Percentiles rank a stretch among this genome's conserved stretches.
phyloP scores from a whole-genome alignment of 2,797 vertebrate species.

The Decapterus maruadsi region DNA sequence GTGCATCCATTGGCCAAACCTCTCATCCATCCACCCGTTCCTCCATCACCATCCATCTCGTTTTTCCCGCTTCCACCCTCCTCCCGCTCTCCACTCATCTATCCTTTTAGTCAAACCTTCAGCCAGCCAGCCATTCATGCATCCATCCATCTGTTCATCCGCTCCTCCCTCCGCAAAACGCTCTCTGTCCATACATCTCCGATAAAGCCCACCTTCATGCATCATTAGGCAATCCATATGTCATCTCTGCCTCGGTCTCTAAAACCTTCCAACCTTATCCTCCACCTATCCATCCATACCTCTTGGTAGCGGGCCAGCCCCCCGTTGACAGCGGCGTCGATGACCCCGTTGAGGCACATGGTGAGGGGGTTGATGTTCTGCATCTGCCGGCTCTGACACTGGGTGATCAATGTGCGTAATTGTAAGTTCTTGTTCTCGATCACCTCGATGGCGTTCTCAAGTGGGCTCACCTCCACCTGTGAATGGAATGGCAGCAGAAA shows the following conservation, averaged over 20 bases:
- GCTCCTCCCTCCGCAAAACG: conserved; percentile 39
- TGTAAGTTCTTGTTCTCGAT: conserved; percentile 98
- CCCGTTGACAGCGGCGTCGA: conserved; percentile 98
- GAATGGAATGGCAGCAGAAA: neutral
- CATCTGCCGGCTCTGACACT: conserved; percentile 97
- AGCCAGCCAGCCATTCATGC: conserved; percentile 37
- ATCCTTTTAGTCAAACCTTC: conserved; percentile 56
- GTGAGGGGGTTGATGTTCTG: conserved; percentile 98
- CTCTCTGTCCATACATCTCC: conserved; percentile 45
- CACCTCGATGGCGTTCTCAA: conserved; percentile 98
- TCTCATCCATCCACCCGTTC: conserved; percentile 28
- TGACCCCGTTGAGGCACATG: conserved; percentile 98
- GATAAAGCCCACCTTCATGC: conserved; percentile 73
- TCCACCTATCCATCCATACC: conserved; percentile 78
- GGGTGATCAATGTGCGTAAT: conserved; percentile 93
- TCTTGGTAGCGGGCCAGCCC: conserved; percentile 98
- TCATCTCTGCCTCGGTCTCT: conserved; percentile 54
- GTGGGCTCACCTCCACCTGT: conserved; percentile 97
- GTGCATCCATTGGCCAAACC: conserved; percentile 2
- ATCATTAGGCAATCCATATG: conserved; percentile 73
- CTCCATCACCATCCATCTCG: conserved; percentile 49
- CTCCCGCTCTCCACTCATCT: conserved; percentile 36
- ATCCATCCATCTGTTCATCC: conserved; percentile 57
- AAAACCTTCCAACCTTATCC: conserved; percentile 46
- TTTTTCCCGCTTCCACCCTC: conserved; percentile 35